Evolutionary conservation across 2,888 invertebrate species (phyloP), one percentile per base, ranked within the genome.

Genomic region (Cancer borealis): DNA sequence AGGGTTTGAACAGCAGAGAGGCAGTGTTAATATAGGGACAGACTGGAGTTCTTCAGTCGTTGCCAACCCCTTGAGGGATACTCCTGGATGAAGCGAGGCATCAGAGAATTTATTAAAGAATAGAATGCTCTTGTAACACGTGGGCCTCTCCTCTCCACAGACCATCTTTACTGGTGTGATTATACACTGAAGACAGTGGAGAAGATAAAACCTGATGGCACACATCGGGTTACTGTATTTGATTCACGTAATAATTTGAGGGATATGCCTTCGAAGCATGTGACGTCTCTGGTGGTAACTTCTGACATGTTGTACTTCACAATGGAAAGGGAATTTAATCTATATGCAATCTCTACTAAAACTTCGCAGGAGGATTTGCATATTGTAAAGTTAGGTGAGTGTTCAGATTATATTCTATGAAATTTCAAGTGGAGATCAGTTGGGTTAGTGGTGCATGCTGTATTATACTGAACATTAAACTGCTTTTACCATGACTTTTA

Each of bases 81-180:
- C 39, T 39, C 39, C 39, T 39, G 39, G 39, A 39, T 39, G 39
- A 2, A 39, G 39, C 39, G 39, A 39, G 39, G 39, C 39, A 39
- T 39, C 39, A 39, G 39, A 39, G 39, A 39, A 39, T 39, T 0
- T 39, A 39, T 39, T 0, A 39, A 1, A 39, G 2, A 39, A 39
- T 39, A 39, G 39, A 2, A 39, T 39, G 1, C 39, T 39, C 39
- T 39, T 60, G 60, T 21, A 21, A 60, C 49, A 49, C 3, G 4
- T 60, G 17, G 21, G 21, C 8, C 73, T 8, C n/a, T 26, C 73
- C n/a, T 73, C 26, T 84, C 8, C 30, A 8, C 84, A 90, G 90
- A 90, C 49, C 30, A 54, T 6, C 90, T 90, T 10, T 90, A 90
- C 90, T 90, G 90, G 90, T n/a, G 54, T 30, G 90, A 90, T 60